Evolutionary conservation across 2,797 vertebrate genomes (phyloP), one percentile per base, ranked within the genome.

Genomic region (Gallinago stenura): DNA sequence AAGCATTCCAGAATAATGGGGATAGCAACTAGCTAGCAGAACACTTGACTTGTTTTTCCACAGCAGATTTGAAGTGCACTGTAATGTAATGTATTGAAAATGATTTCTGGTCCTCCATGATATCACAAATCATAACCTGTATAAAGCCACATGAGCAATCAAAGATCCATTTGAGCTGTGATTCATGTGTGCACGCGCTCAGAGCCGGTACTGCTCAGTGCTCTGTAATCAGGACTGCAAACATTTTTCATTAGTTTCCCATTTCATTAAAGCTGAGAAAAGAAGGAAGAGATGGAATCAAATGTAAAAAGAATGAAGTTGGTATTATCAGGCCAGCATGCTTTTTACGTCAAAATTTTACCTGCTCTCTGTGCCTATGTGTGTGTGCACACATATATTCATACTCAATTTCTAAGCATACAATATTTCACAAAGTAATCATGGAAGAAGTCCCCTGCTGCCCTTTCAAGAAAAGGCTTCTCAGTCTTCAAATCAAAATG

Each of bases 51-150:
- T 96, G 77, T 88, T 97, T 97, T 96, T 96, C 88, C 69, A 65
- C 61, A 77, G 60, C 35, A 94, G 45, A 85, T 97, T 95, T 97
- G 70, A 95, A 97, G 77, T 81, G 69, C 46, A 24, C 28, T 87
- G 84, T 71, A 96, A 94, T 53, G 70, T 93, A 97, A 97, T 71
- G 94, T 95, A 96, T 71, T 96, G 91, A 92, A 97, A 97, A 95
- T 95, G 25, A 95, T 97, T 98, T 97, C 97, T 97, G 94, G 87
- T 88, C 83, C 41, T 95, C 82, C 61, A 91, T 92, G 84, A 95
- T 94, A 97, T 66, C 94, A 96, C 90, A 97, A 96, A 97, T 96
- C 96, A 97, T 80, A 97, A 95, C 84, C 90, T 96, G 76, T 45
- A 91, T 46, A 93, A 95, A 98, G 76, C 82, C 68, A 90, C 51